These are phyloP conservation scores for Yponomeuta plumbellus DNA, from an alignment of 2,888 invertebrate species.

Conservation along the genomic window DNA sequence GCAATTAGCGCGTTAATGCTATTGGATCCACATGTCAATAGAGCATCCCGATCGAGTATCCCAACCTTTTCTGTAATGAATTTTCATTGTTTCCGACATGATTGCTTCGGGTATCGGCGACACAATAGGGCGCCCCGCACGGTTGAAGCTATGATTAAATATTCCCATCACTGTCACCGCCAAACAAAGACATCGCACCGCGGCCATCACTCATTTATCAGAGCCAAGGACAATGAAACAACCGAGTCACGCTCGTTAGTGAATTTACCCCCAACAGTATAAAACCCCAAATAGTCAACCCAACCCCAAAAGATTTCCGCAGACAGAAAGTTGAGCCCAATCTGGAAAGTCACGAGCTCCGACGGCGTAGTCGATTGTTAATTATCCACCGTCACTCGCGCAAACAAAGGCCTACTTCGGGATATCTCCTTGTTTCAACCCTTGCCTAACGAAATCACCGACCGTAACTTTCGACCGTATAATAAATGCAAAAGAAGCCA, in stretches of 20 bases:
- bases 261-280: slow-evolving; percentile 46
- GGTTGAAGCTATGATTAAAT: slow-evolving; percentile 56
- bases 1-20: neutral
- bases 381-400: slow-evolving; percentile 8
- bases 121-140: slow-evolving; percentile 5
- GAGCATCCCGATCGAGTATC: neutral
- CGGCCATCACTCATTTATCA: slow-evolving; percentile 72
- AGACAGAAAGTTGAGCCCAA: slow-evolving; percentile 1
- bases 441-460: neutral
- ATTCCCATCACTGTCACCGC: slow-evolving; percentile 63
- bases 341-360: slow-evolving; percentile 10
- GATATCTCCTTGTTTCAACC: neutral
- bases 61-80: slow-evolving; percentile 21
- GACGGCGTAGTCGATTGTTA: slow-evolving; percentile 12
- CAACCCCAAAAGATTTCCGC: slow-evolving; percentile 20
- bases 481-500: neutral
- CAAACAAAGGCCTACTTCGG: neutral
- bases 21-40: slow-evolving; percentile 1
- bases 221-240: slow-evolving; percentile 64
- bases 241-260: slow-evolving; percentile 66
- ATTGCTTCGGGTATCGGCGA: slow-evolving; percentile 9
- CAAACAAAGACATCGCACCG: slow-evolving; percentile 66
- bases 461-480: neutral
- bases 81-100: slow-evolving; percentile 46
- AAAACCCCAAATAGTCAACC: slow-evolving; percentile 39